A percentile compares a stretch with the other conserved stretches of the same genome.
These are phyloP conservation scores for Orthonyx spaldingii DNA, from an alignment of 2,113 vertebrate species.

Conservation along the genomic window DNA sequence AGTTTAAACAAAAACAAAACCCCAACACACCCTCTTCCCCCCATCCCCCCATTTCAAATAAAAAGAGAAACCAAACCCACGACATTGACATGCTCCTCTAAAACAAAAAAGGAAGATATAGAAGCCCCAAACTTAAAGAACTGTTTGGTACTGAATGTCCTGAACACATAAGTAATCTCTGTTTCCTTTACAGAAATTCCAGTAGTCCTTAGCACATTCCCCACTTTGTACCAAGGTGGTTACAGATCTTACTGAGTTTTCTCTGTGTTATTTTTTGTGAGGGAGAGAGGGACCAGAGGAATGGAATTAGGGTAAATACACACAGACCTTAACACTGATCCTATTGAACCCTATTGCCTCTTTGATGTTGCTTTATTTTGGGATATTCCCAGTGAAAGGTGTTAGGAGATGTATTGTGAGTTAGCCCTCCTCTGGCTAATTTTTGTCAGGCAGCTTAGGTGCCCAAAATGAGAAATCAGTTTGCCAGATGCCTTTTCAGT, in stretches of 20 bases:
- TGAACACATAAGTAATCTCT: not conserved
- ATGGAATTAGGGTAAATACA: not conserved
- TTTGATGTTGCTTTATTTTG: not conserved
- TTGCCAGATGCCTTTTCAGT: not conserved
- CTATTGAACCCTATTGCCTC: not conserved
- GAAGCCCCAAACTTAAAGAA: not conserved
- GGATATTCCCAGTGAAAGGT: not conserved
- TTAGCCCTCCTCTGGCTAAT: accelerated
- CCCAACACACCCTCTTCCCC: accelerated
- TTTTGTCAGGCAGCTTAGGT: not conserved
- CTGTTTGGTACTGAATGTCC: not conserved
- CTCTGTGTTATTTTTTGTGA: not conserved
- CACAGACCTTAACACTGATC: not conserved
- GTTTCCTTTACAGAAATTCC: not conserved
- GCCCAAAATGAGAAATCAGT: not conserved
- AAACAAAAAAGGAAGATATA: not conserved
- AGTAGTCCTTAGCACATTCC: not conserved
- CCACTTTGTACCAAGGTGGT: not conserved
- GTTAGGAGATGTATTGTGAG: not conserved
- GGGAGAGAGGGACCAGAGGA: not conserved
- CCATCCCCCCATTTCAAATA: accelerated
- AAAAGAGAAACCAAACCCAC: not conserved
- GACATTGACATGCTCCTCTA: accelerated
- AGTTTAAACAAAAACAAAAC: not conserved
- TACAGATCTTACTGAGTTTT: not conserved